Evolutionary conservation across 2,113 vertebrate genomes (phyloP).

Genomic region (Ochotona princeps): DNA sequence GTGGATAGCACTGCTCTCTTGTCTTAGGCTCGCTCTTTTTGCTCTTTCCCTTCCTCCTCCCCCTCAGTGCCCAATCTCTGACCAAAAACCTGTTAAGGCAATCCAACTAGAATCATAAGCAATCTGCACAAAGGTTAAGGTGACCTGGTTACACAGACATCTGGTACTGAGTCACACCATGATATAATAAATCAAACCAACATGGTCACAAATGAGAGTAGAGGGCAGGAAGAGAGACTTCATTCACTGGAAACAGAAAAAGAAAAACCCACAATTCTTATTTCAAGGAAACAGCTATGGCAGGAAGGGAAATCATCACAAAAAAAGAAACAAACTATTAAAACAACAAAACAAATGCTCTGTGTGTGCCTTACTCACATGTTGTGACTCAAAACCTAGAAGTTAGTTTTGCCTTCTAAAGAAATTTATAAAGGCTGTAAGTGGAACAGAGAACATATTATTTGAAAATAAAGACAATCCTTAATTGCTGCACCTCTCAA

Average conservation of each 20-base stretch:
- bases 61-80: not conserved
- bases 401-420: constrained; percentile 35
- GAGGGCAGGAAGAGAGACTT: not conserved
- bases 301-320: not conserved
- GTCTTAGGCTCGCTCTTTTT: too few species aligned
- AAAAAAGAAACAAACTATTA: not conserved
- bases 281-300: not conserved
- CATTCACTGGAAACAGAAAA: not conserved
- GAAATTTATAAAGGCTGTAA: not conserved
- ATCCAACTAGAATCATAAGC: not conserved
- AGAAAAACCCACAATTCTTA: not conserved
- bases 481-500: not conserved
- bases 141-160: not conserved
- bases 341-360: not conserved
- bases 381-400: not conserved
- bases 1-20: too few species aligned
- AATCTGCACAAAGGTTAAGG: not conserved
- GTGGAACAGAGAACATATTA: not conserved
- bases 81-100: not conserved
- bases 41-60: too few species aligned
- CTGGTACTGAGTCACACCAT: accelerated
- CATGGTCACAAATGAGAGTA: accelerated
- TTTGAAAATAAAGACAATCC: not conserved
- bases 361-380: not conserved
- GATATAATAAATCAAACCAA: not conserved